Base-by-base conservation (phyloP, 2,113 vertebrate species). In the Urocolius indicus region DNA sequence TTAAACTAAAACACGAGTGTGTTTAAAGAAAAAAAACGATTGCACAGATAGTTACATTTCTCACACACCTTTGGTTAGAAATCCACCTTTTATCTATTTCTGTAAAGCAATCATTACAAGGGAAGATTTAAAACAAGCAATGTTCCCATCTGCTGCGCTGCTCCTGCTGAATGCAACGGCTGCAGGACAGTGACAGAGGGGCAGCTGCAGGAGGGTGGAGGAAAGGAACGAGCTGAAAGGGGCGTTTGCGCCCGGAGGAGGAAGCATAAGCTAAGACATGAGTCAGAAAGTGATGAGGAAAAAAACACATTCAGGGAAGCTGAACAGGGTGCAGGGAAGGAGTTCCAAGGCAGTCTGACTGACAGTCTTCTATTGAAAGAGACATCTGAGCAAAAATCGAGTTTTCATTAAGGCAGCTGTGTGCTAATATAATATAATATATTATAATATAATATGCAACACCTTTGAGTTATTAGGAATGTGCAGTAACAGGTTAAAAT, bases 381-480 rank as follows among this genome's bases (percentile, higher is more conserved):
- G 63, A 65, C 45, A 66, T 73, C 1, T 0, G 72, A 83, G 74
- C 0, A 2, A 58, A 84, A 84, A 51, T 5, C 0, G 4, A 63
- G 48, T 63, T 67, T 93, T 90, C 90, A 92, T 85, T 81, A 77
- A 78, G 74, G 76, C 27, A 66, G 90, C 55, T 13, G 16, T 86
- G 45, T 66, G 86, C 6, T 73, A 90, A 61, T 54, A 21, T 22
- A 77, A 62, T 22, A 38, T 21, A 48, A 71, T 36, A 59, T 21
- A 59, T 74, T 57, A 23, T 16, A 63, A 46, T n/a, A 6, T 18
- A 26, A 57, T 30, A 36, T 5, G 41, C n/a, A 85, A 13, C 62
- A 79, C 10, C n/a, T 72, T 9, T 61, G 78, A 62, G 58, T 51
- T 72, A 36, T 52, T 82, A 34, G 9, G n/a, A 59, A 94, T 75